Evolutionary conservation across 2,888 invertebrate genomes (phyloP).

Genomic region (Hemistola chrysoprasaria): DNA sequence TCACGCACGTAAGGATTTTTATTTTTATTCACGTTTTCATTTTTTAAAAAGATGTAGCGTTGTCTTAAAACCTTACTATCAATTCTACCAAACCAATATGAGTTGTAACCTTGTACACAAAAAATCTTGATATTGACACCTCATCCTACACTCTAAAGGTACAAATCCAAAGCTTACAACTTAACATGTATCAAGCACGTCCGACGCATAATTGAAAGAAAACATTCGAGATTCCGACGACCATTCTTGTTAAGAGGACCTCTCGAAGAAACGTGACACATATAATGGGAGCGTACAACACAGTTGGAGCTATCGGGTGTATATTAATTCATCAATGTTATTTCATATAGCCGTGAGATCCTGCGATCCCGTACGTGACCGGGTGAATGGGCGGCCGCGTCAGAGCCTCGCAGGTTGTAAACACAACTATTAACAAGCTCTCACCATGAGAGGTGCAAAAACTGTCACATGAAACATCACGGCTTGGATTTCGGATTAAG

Average conservation of each 20-base stretch:
- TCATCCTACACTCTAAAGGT: constrained; percentile 23
- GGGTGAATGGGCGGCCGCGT: constrained; percentile 60
- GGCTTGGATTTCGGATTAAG: constrained; percentile 25
- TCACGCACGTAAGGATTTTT: too few species aligned
- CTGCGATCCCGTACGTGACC: constrained; percentile 66
- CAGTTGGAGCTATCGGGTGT: constrained; percentile 45
- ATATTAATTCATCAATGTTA: constrained; percentile 60
- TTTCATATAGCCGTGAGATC: constrained; percentile 55
- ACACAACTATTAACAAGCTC: constrained; percentile 67
- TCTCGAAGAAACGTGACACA: constrained; percentile 75
- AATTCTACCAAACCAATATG: too few species aligned
- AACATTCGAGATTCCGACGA: constrained; percentile 62
- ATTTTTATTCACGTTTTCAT: too few species aligned
- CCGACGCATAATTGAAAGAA: constrained; percentile 63
- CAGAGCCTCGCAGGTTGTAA: constrained; percentile 74
- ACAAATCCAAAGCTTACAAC: constrained; percentile 36
- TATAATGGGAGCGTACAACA: constrained; percentile 55
- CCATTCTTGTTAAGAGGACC: constrained; percentile 59
- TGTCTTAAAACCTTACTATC: constrained; percentile 8
- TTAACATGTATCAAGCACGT: constrained; percentile 44
- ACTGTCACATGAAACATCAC: constrained; percentile 54
- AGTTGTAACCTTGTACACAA: neutral
- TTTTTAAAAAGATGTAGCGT: too few species aligned
- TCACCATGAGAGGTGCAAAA: constrained; percentile 58
- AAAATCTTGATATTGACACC: constrained; percentile 13